These are phyloP conservation scores for Brachystomella parvula DNA, from an alignment of 1,140 invertebrate species.

Conservation along the genomic window DNA sequence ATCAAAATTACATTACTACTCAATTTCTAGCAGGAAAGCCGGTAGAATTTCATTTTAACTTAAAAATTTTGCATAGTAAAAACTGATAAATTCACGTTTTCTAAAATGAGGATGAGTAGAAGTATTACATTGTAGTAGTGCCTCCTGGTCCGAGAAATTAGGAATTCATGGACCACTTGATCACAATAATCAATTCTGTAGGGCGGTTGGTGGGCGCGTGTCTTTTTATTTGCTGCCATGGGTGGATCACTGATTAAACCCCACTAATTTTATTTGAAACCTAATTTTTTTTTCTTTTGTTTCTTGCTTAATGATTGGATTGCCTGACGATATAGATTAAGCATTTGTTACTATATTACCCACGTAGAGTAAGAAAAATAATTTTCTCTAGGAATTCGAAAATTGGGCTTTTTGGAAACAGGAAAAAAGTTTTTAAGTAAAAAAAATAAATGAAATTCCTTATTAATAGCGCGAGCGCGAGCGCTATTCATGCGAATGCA, in stretches of 20 bases:
- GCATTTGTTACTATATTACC: background rate
- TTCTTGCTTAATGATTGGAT: conserved; percentile 18
- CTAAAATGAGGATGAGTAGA: background rate
- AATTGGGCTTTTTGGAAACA: no score
- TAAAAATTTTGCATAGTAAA: no score
- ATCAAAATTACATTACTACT: background rate
- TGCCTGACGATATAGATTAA: conserved; percentile 16
- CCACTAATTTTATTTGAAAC: conserved; percentile 11
- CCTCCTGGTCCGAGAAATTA: no score
- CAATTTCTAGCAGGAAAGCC: background rate
- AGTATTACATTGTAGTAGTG: background rate
- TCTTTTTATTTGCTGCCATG: conserved; percentile 15
- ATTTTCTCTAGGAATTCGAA: no score
- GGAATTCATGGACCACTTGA: background rate
- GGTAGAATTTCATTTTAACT: background rate
- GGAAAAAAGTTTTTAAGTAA: no score
- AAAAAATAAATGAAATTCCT: no score
- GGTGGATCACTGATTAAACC: conserved; percentile 26
- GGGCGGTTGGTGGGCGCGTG: conserved; percentile 13
- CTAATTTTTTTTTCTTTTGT: background rate
- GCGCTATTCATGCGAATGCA: no score
- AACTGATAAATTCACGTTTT: background rate
- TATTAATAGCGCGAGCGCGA: no score
- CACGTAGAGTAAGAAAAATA: background rate
- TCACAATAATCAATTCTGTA: background rate